Conservation (phyloP, 2,797 vertebrate genomes). For the Protonibea diacanthus region DNA sequence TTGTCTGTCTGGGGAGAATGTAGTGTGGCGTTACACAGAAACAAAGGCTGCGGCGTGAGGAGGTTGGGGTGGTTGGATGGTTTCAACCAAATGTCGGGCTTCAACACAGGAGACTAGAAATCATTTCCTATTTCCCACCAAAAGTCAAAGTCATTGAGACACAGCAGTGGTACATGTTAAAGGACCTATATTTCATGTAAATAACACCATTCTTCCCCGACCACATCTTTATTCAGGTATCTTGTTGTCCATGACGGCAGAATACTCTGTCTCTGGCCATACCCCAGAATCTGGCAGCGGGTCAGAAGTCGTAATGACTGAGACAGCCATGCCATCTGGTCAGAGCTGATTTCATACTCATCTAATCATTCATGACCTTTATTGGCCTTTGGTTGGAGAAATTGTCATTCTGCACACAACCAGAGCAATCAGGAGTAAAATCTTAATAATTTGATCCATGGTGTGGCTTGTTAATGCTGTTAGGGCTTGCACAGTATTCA, state of each 20-base stretch:
- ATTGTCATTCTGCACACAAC: conserved; percentile 50
- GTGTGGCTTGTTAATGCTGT: conserved; percentile 30
- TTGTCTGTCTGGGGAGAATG: not conserved
- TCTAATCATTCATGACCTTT: conserved; percentile 72
- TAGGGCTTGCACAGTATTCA: conserved; percentile 17
- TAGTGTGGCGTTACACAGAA: not conserved
- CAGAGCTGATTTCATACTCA: conserved; percentile 62
- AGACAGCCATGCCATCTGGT: conserved; percentile 70
- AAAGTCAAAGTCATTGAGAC: not conserved
- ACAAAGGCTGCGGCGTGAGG: not conserved
- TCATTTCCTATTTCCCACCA: conserved; percentile 3
- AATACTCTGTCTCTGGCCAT: conserved; percentile 26
- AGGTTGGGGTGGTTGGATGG: conserved; percentile 1
- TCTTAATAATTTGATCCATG: conserved; percentile 1
- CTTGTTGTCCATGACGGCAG: conserved; percentile 10
- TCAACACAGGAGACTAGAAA: not conserved
- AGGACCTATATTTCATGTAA: not conserved
- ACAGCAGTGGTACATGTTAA: no score
- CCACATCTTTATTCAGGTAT: not conserved
- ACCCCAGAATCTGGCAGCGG: conserved; percentile 47
- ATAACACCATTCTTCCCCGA: not conserved
- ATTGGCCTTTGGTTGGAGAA: conserved; percentile 50
- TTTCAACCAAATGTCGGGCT: conserved; percentile 21
- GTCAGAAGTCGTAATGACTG: conserved; percentile 58
- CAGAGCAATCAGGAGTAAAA: conserved; percentile 30